Conservation (phyloP, 2,113 vertebrate species). For the Callipepla squamata region DNA sequence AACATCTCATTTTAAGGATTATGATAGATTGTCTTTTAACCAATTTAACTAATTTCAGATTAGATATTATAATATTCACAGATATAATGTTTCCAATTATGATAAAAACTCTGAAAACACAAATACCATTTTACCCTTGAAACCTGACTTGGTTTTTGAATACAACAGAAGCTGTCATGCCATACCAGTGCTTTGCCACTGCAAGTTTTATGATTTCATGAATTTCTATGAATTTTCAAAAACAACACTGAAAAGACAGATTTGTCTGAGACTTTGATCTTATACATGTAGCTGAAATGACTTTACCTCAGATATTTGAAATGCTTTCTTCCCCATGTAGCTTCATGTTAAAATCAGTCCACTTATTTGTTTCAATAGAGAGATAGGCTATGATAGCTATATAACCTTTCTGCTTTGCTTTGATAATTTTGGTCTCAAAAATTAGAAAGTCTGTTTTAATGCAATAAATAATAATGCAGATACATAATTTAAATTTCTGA, state of each 20-base stretch:
- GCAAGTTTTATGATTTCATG: background rate
- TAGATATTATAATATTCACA: slow-evolving; percentile 73
- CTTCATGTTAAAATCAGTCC: background rate
- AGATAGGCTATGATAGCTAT: background rate
- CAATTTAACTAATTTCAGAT: slow-evolving; percentile 67
- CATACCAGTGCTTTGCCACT: background rate
- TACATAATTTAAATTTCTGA: background rate
- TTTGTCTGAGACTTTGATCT: background rate
- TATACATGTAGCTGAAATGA: background rate
- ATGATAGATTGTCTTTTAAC: slow-evolving; percentile 74
- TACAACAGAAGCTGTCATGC: slow-evolving; percentile 1
- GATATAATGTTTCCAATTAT: slow-evolving; percentile 64
- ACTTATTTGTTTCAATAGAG: background rate
- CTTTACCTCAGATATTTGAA: background rate
- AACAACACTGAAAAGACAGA: background rate
- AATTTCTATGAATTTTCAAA: background rate
- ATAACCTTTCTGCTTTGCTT: background rate
- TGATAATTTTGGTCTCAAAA: background rate
- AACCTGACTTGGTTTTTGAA: slow-evolving; percentile 59
- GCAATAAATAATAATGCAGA: background rate
- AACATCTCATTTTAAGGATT: slow-evolving; percentile 71
- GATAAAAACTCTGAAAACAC: slow-evolving; percentile 59
- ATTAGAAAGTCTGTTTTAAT: background rate
- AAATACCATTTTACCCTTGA: slow-evolving; percentile 76
- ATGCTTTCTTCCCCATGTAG: rapidly evolving